These are phyloP conservation scores for Nowickia ferox DNA, from an alignment of 2,888 invertebrate species.

Conservation along the genomic window DNA sequence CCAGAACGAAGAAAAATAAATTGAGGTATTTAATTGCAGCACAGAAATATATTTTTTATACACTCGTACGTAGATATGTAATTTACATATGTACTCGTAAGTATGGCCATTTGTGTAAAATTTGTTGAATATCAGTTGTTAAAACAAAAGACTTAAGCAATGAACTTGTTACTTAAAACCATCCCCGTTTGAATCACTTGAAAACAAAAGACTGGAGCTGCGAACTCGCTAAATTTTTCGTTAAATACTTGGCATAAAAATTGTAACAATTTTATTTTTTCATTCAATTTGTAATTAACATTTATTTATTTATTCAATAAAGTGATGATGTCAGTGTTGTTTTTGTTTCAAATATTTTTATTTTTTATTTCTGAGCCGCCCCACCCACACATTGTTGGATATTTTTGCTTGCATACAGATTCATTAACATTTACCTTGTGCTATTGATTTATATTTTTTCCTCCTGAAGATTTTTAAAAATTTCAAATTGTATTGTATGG, in stretches of 20 bases:
- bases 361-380: slow-evolving; percentile 3
- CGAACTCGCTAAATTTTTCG: slow-evolving; percentile 58
- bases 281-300: slow-evolving; percentile 46
- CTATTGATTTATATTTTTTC: slow-evolving; percentile 1
- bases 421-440: slow-evolving; percentile 22
- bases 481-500: not conserved
- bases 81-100: too few relatives aligned
- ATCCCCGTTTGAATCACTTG: too few relatives aligned
- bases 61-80: not conserved
- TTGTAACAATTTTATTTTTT: slow-evolving; percentile 23
- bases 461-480: too few relatives aligned
- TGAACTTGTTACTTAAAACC: too few relatives aligned
- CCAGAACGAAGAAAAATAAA: not conserved
- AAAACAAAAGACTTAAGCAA: slow-evolving; percentile 22
- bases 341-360: slow-evolving; percentile 10
- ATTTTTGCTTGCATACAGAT: slow-evolving; percentile 31
- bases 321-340: not conserved
- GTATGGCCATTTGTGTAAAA: too few relatives aligned
- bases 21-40: not conserved
- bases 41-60: not conserved
- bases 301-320: slow-evolving; percentile 24
- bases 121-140: not conserved
- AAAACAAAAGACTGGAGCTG: slow-evolving; percentile 56
- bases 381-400: slow-evolving; percentile 57
- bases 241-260: slow-evolving; percentile 52